These are phyloP conservation scores for Phocides pigmalion DNA, from an alignment of 1,140 invertebrate genomes.

Conservation along the genomic window DNA sequence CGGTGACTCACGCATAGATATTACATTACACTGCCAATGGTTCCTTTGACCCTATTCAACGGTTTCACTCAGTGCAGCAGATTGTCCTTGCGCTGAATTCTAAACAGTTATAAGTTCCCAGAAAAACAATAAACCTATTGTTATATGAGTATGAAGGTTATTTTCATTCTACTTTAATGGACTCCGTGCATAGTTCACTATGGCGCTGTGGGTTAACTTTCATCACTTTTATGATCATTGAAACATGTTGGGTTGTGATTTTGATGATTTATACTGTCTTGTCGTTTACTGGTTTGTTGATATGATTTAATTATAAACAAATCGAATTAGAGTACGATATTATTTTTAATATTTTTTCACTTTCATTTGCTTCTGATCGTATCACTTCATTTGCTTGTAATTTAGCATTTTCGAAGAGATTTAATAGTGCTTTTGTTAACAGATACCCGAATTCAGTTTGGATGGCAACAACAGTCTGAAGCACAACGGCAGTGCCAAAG, in stretches of 20 bases:
- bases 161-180: conserved; percentile 43
- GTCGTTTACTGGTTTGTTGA: neutral
- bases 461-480: conserved; percentile 76
- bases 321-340: neutral
- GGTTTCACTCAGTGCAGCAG: conserved; percentile 64
- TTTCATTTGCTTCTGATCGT: neutral
- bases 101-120: conserved; percentile 60
- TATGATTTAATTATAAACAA: neutral
- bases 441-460: conserved; percentile 77
- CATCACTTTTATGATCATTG: conserved; percentile 24
- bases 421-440: conserved; percentile 42
- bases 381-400: neutral
- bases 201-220: conserved; percentile 17
- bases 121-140: conserved; percentile 63
- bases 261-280: neutral
- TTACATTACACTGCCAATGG: conserved; percentile 63
- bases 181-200: conserved; percentile 20
- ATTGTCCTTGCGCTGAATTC: conserved; percentile 77
- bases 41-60: conserved; percentile 77
- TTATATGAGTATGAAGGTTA: conserved; percentile 45
- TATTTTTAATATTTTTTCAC: neutral
- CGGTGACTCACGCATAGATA: conserved; percentile 70
- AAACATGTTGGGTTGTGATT: conserved; percentile 7
- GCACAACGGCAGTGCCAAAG: conserved; percentile 78
- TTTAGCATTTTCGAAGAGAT: neutral